Evolutionary conservation across 2,888 invertebrate species (phyloP).

Genomic region (Drosophila vallismaia): DNA sequence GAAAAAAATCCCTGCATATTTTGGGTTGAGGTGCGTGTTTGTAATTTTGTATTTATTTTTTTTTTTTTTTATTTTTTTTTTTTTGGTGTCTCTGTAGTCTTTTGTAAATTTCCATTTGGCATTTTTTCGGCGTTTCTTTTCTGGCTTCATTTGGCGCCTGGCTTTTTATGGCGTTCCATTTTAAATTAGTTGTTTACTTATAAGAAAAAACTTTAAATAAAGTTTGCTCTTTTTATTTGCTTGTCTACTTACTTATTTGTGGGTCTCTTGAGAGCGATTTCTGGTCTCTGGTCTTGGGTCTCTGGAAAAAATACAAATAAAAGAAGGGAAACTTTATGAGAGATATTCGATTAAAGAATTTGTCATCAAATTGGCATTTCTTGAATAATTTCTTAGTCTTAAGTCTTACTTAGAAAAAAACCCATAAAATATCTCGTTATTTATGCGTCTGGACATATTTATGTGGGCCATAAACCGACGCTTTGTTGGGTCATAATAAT

Average conservation of each 20-base stretch:
- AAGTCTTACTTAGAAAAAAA: background rate
- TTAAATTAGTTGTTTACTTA: constrained; percentile 71
- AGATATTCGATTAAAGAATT: background rate
- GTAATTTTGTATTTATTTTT: constrained; percentile 26
- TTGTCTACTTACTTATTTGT: constrained; percentile 33
- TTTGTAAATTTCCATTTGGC: constrained; percentile 47
- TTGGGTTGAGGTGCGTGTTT: constrained; percentile 26
- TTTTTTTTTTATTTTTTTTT: constrained; percentile 9
- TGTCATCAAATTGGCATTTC: background rate
- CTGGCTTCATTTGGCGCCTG: constrained; percentile 50
- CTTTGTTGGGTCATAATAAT: constrained; percentile 68
- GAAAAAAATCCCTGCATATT: constrained; percentile 34
- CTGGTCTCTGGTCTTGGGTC: constrained; percentile 12
- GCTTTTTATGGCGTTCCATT: constrained; percentile 68
- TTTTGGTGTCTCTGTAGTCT: constrained; percentile 1
- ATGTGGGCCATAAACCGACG: constrained; percentile 38
- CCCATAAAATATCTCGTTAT: background rate
- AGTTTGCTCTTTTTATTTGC: constrained; percentile 5
- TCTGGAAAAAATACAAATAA: constrained; percentile 30
- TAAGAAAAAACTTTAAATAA: constrained; percentile 14
- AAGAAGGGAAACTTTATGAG: background rate
- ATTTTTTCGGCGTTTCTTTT: constrained; percentile 13
- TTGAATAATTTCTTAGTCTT: background rate
- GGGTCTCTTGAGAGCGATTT: constrained; percentile 18
- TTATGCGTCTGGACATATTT: background rate